phyloP scores from a whole-genome alignment of 2,797 vertebrate genomes.

The Schizothorax lantsangensis region DNA sequence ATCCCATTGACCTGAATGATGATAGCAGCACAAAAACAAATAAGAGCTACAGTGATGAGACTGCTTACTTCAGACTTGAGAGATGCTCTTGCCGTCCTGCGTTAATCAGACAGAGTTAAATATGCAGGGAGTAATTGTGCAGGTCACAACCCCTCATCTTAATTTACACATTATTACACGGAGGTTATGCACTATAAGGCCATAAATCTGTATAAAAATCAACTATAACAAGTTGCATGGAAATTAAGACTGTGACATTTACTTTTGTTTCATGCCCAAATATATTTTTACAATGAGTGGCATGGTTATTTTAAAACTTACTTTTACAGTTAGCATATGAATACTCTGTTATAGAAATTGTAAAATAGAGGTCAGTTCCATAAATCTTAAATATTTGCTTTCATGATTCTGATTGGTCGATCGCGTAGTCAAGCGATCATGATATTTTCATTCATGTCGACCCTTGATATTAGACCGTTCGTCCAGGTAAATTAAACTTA shows the following conservation, averaged over 20 bases:
- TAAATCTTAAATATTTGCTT: neutral
- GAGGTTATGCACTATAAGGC: conserved; percentile 31
- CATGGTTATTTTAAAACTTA: neutral
- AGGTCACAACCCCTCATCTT: conserved; percentile 60
- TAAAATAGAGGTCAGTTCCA: neutral
- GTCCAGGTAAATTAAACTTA: neutral
- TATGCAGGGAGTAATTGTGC: conserved; percentile 58
- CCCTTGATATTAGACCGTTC: neutral
- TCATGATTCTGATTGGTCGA: neutral
- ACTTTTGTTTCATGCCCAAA: neutral
- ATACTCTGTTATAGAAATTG: neutral
- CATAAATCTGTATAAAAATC: conserved; percentile 47
- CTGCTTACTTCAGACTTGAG: conserved; percentile 58
- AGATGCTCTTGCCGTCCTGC: conserved; percentile 49
- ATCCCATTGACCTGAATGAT: conserved; percentile 58
- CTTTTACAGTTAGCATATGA: neutral
- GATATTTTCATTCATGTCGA: neutral
- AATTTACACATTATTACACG: conserved; percentile 50
- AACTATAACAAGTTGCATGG: conserved; percentile 23
- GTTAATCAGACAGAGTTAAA: conserved; percentile 62
- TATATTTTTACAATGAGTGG: neutral
- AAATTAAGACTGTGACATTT: conserved; percentile 36
- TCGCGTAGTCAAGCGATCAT: neutral
- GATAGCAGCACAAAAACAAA: conserved; percentile 57
- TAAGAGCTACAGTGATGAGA: conserved; percentile 58